Evolutionary conservation across 2,888 invertebrate genomes (phyloP).

Genomic region (Sarcophaga subvicina): DNA sequence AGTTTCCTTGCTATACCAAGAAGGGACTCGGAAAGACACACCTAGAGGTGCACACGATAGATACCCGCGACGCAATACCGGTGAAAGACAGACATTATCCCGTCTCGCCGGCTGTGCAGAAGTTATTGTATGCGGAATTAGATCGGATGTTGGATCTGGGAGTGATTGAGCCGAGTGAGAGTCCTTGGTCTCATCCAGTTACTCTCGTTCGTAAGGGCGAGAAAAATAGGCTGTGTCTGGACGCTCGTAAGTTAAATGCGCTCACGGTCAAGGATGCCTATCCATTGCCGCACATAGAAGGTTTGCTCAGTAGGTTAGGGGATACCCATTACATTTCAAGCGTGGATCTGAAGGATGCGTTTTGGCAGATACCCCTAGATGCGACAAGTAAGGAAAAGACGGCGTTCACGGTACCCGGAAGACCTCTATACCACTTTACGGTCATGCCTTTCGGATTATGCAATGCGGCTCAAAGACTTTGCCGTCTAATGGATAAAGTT

Average conservation of each 20-base stretch:
- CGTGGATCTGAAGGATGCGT: constrained; percentile 45
- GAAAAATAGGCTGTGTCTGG: constrained; percentile 44
- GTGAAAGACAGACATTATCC: too few relatives aligned
- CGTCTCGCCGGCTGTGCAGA: not conserved
- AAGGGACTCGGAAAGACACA: too few relatives aligned
- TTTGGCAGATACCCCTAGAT: constrained; percentile 25
- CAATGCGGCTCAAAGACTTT: constrained; percentile 60
- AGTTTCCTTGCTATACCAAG: too few relatives aligned
- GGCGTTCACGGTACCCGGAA: constrained; percentile 41
- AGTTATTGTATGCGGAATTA: constrained; percentile 19
- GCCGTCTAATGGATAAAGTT: constrained; percentile 62
- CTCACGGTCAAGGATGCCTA: constrained; percentile 48
- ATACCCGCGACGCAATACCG: too few relatives aligned
- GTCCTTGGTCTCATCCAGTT: constrained; percentile 41
- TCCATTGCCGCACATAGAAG: constrained; percentile 30
- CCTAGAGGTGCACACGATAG: too few relatives aligned
- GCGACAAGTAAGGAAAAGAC: constrained; percentile 21
- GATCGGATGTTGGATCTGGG: constrained; percentile 41
- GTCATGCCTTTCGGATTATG: constrained; percentile 41
- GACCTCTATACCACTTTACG: constrained; percentile 35
- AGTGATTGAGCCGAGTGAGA: constrained; percentile 33
- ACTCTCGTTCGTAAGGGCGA: constrained; percentile 44
- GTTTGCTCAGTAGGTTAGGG: constrained; percentile 49
- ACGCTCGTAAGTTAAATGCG: constrained; percentile 45
- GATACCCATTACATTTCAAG: constrained; percentile 61